phyloP scores from a whole-genome alignment of 2,797 vertebrate species.

The Poeciliopsis paucimaculata region DNA sequence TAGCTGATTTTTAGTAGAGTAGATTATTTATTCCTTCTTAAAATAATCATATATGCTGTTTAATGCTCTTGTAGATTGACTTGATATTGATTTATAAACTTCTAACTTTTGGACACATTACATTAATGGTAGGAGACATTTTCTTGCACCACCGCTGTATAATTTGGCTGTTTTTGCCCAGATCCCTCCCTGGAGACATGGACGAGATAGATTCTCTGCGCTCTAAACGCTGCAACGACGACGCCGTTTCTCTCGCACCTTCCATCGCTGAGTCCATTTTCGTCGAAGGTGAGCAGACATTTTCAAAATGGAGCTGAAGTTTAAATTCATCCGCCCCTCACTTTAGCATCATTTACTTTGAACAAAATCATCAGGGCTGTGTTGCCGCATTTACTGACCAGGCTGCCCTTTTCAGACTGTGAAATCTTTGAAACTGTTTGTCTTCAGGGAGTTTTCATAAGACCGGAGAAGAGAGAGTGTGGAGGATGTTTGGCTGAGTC shows the following conservation, averaged over 20 bases:
- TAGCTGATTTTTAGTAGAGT: neutral
- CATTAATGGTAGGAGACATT: neutral
- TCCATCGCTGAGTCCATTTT: slow-evolving; percentile 87
- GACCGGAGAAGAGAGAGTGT: slow-evolving; percentile 21
- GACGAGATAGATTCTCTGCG: slow-evolving; percentile 90
- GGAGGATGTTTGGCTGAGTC: slow-evolving; percentile 37
- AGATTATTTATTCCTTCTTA: neutral
- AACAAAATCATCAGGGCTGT: neutral
- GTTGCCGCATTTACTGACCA: neutral
- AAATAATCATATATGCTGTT: neutral
- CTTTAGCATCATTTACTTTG: neutral
- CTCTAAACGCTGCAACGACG: slow-evolving; percentile 85
- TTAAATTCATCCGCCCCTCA: neutral
- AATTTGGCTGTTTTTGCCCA: slow-evolving; percentile 66
- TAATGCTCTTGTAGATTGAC: neutral
- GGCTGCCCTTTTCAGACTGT: neutral
- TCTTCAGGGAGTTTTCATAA: slow-evolving; percentile 39
- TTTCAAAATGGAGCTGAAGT: neutral
- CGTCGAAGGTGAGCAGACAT: slow-evolving; percentile 88
- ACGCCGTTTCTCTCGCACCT: slow-evolving; percentile 84
- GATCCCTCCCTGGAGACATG: slow-evolving; percentile 90
- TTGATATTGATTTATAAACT: neutral
- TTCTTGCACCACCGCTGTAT: neutral
- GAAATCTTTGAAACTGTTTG: neutral
- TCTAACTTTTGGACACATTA: neutral